Conservation (phyloP, 2,113 vertebrate genomes). For the Emydocephalus ijimae region DNA sequence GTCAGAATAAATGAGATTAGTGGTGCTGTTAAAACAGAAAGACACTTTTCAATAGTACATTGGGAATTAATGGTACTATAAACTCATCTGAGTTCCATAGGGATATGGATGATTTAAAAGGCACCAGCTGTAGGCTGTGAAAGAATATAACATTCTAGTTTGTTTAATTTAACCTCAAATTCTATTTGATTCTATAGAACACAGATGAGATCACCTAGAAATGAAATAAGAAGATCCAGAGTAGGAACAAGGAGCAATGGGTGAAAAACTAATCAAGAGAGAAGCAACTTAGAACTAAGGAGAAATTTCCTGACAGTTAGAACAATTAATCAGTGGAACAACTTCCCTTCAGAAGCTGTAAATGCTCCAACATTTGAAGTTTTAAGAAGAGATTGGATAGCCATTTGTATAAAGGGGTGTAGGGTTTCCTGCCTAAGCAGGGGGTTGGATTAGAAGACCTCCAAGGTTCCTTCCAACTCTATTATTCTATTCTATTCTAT, state of each 20-base stretch:
- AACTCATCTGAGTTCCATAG: neutral
- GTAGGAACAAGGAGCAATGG: neutral
- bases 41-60: neutral
- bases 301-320: no score
- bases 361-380: no score
- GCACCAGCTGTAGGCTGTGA: neutral
- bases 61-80: neutral
- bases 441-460: no score
- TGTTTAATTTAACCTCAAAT: constrained; percentile 1
- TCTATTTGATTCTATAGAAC: neutral
- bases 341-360: no score
- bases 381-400: no score
- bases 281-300: no score
- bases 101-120: neutral
- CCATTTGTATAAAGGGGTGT: no score
- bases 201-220: neutral
- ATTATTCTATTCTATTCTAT: no score
- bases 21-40: neutral
- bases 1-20: neutral
- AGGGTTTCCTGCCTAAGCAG: no score
- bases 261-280: no score
- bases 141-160: neutral
- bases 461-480: no score
- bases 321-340: no score
- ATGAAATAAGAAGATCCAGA: neutral